A percentile compares a stretch with the other conserved stretches of the same genome.
Conservation (phyloP, 2,888 invertebrate genomes). For the Octodonta nipae region DNA sequence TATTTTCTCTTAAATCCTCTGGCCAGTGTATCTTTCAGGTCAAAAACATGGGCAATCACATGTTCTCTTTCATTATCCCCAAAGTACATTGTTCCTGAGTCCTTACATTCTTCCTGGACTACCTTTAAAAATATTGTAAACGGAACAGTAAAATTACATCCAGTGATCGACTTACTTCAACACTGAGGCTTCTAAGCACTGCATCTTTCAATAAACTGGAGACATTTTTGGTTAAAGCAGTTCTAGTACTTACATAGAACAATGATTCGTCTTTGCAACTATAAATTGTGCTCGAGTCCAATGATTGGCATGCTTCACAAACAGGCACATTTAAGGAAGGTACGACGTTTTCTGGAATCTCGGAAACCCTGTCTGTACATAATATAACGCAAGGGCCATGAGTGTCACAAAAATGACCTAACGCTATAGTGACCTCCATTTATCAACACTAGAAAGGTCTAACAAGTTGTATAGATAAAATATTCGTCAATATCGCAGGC, state of each 20-base stretch:
- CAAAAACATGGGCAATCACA: slow-evolving; percentile 78
- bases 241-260: slow-evolving; percentile 64
- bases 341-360: slow-evolving; percentile 31
- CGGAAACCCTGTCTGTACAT: slow-evolving; percentile 68
- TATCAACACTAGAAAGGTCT: too few relatives aligned
- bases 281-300: slow-evolving; percentile 48
- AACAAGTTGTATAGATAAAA: too few relatives aligned
- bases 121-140: slow-evolving; percentile 36
- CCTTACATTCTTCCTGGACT: slow-evolving; percentile 44
- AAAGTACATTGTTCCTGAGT: slow-evolving; percentile 82
- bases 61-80: slow-evolving; percentile 77
- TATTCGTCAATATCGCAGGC: too few relatives aligned
- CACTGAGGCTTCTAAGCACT: slow-evolving; percentile 72
- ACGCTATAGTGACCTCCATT: slow-evolving; percentile 76
- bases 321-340: slow-evolving; percentile 29
- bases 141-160: neutral
- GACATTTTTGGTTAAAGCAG: slow-evolving; percentile 58
- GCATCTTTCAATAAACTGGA: slow-evolving; percentile 67
- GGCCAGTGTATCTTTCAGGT: slow-evolving; percentile 74
- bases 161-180: too few relatives aligned
- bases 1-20: slow-evolving; percentile 79
- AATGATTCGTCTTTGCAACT: slow-evolving; percentile 51
- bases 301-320: slow-evolving; percentile 52
- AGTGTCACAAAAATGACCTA: slow-evolving; percentile 90
- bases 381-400: slow-evolving; percentile 86